Evolutionary conservation across 2,113 vertebrate genomes (phyloP), one percentile per base, ranked within the genome.

Genomic region (Syngnathus scovelli): DNA sequence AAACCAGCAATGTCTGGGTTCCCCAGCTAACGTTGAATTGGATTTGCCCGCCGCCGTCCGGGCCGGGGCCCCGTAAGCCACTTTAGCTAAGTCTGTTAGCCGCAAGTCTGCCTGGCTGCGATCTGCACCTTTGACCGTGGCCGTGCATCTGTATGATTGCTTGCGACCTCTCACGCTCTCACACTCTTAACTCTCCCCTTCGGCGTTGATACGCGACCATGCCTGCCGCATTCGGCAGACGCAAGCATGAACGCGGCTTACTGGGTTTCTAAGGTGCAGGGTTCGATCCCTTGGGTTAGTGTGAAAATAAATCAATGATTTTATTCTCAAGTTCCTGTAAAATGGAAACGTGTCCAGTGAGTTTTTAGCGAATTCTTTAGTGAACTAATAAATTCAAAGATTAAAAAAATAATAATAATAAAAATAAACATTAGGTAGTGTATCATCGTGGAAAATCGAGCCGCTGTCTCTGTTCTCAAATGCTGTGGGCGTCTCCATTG

Each of bases 51-150:
- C 70, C 69, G 83, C 67, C 80, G 72, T 81, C 78, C 80, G n/a
- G 79, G 72, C 69, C 59, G 51, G 75, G 84, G 81, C 87, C 79
- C 60, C 77, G 66, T 86, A 90, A 89, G 87, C 86, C 83, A 88
- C 85, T 85, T 89, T 84, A 85, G 87, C 85, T 88, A 85, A 87
- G 78, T 87, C 83, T 83, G 85, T 85, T 83, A 85, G 82, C 85
- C 84, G 81, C 76, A 78, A 81, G 83, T 80, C 69, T 70, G 66
- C 69, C 74, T 77, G 77, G 49, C 66, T 75, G 74, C 78, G 81
- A 83, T 84, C 79, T 66, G 67, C 5, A 66, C 68, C 72, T 77
- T 70, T 78, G 81, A 78, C 79, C 74, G 33, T 54, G 64, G 68
- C 61, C 67, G 78, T 76, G 75, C 55, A 13, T 71, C 60, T 67